These are phyloP conservation scores for Notamacropus eugenii DNA, from an alignment of 2,797 vertebrate genomes.

Conservation along the genomic window DNA sequence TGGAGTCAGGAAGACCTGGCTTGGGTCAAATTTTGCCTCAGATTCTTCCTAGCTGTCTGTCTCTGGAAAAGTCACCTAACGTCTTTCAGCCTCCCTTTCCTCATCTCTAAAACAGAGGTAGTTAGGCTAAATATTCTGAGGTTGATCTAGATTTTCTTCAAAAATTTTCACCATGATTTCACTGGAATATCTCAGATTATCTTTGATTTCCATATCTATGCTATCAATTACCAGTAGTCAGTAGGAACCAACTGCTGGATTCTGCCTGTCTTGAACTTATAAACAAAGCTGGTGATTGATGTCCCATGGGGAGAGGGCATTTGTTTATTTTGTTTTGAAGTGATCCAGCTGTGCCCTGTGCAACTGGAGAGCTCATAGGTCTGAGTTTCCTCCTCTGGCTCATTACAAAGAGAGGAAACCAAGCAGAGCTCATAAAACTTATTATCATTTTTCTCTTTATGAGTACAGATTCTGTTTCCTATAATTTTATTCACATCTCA, in stretches of 20 bases:
- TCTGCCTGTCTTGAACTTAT: rapidly evolving
- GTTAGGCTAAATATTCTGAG: background rate
- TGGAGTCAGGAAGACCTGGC: background rate
- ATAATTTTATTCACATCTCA: conserved; percentile 64
- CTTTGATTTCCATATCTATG: background rate
- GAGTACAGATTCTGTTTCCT: conserved; percentile 64
- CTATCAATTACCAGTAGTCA: conserved; percentile 59
- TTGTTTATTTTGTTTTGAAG: conserved; percentile 11
- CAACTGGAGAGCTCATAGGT: conserved; percentile 19
- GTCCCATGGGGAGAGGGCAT: background rate
- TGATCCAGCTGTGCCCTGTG: conserved; percentile 54
- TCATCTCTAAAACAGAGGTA: background rate
- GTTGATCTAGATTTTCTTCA: background rate
- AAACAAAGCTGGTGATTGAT: rapidly evolving
- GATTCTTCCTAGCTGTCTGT: background rate
- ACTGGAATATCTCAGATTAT: background rate
- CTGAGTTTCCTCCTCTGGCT: background rate
- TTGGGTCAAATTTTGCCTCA: background rate
- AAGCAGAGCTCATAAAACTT: conserved; percentile 76
- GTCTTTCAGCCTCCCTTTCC: background rate
- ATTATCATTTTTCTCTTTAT: conserved; percentile 79
- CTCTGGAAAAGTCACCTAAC: background rate
- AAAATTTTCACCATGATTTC: background rate
- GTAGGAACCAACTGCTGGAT: conserved; percentile 28
- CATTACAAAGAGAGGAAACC: conserved; percentile 57